Evolutionary conservation across 2,888 invertebrate species (phyloP).

Genomic region (Dilophus febrilis): DNA sequence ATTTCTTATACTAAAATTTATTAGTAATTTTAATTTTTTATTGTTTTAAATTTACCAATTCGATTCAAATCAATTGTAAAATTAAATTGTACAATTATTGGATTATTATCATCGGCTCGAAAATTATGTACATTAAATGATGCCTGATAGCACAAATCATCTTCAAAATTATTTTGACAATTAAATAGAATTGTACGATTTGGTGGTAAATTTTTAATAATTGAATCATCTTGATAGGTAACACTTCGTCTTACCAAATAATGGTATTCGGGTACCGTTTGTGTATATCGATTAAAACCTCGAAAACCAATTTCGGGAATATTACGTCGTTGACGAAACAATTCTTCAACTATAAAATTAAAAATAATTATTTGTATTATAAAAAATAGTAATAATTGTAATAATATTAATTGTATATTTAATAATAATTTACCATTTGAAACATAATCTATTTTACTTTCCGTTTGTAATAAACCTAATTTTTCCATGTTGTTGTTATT

Average conservation of each 20-base stretch:
- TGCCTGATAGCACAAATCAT: conserved; percentile 23
- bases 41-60: conserved; percentile 13
- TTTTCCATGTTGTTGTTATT: too few species aligned
- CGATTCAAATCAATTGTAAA: conserved; percentile 25
- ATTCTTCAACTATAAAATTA: too few species aligned
- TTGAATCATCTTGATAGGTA: conserved; percentile 5
- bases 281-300: conserved; percentile 1
- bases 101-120: conserved; percentile 18
- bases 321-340: too few species aligned
- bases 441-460: too few species aligned
- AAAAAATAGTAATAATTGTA: too few species aligned
- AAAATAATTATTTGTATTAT: too few species aligned
- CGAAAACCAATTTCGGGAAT: background rate
- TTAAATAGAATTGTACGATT: conserved; percentile 30
- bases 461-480: too few species aligned
- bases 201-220: conserved; percentile 17
- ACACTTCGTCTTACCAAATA: conserved; percentile 2
- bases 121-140: conserved; percentile 23
- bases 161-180: conserved; percentile 20
- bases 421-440: too few species aligned
- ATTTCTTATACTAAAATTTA: too few species aligned
- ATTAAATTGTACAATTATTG: conserved; percentile 21
- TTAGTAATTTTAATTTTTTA: too few species aligned
- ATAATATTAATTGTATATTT: too few species aligned
- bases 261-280: conserved; percentile 1